Conservation (phyloP, 92 coral and sea anemone genomes). For the Siderastrea siderea region DNA sequence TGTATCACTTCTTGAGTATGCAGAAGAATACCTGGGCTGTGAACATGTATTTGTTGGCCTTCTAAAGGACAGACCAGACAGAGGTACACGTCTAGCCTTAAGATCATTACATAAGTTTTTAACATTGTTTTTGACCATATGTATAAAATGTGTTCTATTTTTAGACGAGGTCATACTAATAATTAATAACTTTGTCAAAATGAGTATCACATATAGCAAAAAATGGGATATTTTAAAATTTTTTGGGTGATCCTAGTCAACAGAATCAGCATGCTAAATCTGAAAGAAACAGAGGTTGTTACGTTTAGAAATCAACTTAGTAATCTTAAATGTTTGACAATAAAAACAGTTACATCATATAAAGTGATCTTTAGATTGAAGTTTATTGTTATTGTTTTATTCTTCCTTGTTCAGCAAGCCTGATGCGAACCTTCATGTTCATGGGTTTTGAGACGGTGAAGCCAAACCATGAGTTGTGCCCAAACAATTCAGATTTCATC, state of each 20-base stretch:
- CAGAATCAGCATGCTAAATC: too few species aligned
- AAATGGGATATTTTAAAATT: too few species aligned
- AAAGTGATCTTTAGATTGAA: neutral
- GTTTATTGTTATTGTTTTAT: neutral
- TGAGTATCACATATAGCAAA: too few species aligned
- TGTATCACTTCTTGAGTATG: constrained; percentile 90
- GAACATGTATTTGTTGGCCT: constrained; percentile 90
- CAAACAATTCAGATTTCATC: constrained; percentile 69
- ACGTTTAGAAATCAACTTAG: too few species aligned
- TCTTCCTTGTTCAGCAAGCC: constrained; percentile 53
- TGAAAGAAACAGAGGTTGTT: too few species aligned
- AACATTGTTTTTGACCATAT: neutral
- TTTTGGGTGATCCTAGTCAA: too few species aligned
- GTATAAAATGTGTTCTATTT: too few species aligned
- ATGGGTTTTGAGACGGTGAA: constrained; percentile 89
- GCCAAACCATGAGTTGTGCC: constrained; percentile 83
- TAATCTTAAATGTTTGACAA: too few species aligned
- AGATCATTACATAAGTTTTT: neutral
- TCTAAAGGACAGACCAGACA: constrained; percentile 77
- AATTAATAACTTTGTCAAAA: too few species aligned
- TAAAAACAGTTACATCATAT: too few species aligned
- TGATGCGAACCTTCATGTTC: constrained; percentile 95
- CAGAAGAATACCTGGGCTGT: constrained; percentile 87
- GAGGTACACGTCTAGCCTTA: constrained; percentile 55
- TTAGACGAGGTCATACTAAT: too few species aligned